These are phyloP conservation scores for Antigone vipio DNA, from an alignment of 2,113 vertebrate genomes.

Conservation along the genomic window DNA sequence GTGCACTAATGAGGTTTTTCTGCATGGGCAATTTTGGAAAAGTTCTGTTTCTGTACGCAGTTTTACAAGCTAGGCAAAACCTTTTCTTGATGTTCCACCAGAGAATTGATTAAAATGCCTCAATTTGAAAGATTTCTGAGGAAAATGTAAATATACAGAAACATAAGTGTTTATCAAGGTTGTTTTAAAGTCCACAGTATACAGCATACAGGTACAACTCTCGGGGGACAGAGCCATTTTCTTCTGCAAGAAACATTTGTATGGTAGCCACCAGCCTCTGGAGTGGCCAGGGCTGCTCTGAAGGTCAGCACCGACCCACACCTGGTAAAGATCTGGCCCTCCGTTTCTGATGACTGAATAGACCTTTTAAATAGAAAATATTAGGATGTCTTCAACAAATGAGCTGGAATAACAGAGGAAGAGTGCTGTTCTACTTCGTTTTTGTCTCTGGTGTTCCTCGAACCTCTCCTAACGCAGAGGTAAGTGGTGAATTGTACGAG, in stretches of 20 bases:
- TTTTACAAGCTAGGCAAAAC: not conserved
- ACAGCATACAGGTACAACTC: not conserved
- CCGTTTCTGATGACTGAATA: rapidly evolving
- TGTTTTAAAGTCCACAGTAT: rapidly evolving
- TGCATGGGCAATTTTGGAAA: not conserved
- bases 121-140: not conserved
- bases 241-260: not conserved
- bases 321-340: rapidly evolving
- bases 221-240: rapidly evolving
- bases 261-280: not conserved
- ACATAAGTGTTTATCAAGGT: not conserved
- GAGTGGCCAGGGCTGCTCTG: not conserved
- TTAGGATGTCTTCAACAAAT: rapidly evolving
- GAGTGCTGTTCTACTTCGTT: not conserved
- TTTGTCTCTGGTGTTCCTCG: not conserved
- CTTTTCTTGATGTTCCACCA: not conserved
- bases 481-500: rapidly evolving
- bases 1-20: not conserved
- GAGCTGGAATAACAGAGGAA: not conserved
- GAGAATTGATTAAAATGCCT: not conserved
- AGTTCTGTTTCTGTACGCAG: not conserved
- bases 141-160: not conserved
- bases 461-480: not conserved
- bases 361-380: rapidly evolving
- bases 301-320: not conserved